A percentile compares a stretch with the other conserved stretches of the same genome.
These are phyloP conservation scores for Chymomyza amoena DNA, from an alignment of 2,888 invertebrate species.

Conservation along the genomic window DNA sequence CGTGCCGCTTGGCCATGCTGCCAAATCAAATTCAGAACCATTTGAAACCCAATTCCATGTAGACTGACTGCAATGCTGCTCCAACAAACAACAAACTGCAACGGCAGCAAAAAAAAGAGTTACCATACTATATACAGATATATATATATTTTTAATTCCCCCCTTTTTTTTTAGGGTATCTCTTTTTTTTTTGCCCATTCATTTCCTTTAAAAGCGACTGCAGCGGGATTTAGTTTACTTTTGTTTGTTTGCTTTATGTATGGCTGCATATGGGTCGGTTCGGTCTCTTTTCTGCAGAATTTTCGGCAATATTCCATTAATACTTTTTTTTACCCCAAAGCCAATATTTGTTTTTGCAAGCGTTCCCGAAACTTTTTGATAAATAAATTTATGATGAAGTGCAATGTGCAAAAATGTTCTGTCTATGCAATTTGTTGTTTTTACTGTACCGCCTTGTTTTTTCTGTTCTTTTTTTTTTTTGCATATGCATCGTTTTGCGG, in stretches of 20 bases:
- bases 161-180: neutral
- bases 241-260: slow-evolving; percentile 50
- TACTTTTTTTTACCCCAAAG: slow-evolving; percentile 31
- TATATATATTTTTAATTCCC: slow-evolving; percentile 10
- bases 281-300: slow-evolving; percentile 64
- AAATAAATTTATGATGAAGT: slow-evolving; percentile 64
- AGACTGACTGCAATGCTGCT: neutral
- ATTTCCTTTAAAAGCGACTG: slow-evolving; percentile 10
- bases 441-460: neutral
- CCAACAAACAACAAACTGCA: slow-evolving; percentile 53
- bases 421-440: neutral
- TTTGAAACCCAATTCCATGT: slow-evolving; percentile 1
- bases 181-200: slow-evolving; percentile 15
- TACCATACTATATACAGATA: neutral
- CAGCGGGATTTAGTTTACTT: slow-evolving; percentile 1
- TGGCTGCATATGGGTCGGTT: slow-evolving; percentile 26
- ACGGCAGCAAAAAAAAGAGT: slow-evolving; percentile 44
- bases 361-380: slow-evolving; percentile 24
- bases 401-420: slow-evolving; percentile 57
- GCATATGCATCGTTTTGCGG: neutral
- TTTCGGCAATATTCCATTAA: slow-evolving; percentile 73
- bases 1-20: slow-evolving; percentile 53
- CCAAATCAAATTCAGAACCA: neutral
- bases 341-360: slow-evolving; percentile 12
- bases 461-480: slow-evolving; percentile 7